Evolutionary conservation across 2,888 invertebrate species (phyloP).

Genomic region (Neoscelio sp.): DNA sequence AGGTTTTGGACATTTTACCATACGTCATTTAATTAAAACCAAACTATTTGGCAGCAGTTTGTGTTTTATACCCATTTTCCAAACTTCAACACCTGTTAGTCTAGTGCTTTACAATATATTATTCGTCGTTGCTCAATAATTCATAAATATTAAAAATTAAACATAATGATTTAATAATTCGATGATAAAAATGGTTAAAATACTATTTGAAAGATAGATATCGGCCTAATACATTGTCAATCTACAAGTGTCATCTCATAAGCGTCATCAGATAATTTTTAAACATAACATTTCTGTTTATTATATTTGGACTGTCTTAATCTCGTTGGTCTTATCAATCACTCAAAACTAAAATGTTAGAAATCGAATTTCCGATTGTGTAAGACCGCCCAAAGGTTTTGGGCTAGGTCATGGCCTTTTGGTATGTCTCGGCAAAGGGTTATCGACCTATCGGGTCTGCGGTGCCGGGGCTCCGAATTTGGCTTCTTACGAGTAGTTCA

Average conservation of each 20-base stretch:
- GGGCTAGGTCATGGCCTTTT: constrained; percentile 73
- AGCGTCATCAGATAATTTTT: not conserved
- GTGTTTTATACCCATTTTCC: too few species aligned
- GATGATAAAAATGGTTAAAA: too few species aligned
- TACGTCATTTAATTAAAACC: too few species aligned
- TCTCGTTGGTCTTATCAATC: constrained; percentile 1
- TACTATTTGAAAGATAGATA: too few species aligned
- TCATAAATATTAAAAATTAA: too few species aligned
- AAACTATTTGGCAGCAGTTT: too few species aligned
- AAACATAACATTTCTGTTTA: constrained; percentile 15
- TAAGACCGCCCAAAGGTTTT: constrained; percentile 72
- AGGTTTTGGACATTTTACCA: too few species aligned
- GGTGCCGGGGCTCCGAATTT: constrained; percentile 20
- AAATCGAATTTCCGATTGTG: constrained; percentile 72
- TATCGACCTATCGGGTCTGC: constrained; percentile 67
- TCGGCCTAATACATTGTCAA: too few species aligned
- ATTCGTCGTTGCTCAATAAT: too few species aligned
- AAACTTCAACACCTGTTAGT: too few species aligned
- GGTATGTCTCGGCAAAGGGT: constrained; percentile 69
- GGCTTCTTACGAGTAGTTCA: constrained; percentile 61
- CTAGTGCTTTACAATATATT: too few species aligned
- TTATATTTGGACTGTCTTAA: not conserved
- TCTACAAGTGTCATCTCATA: not conserved
- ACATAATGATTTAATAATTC: too few species aligned
- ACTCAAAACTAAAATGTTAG: constrained; percentile 44